Evolutionary conservation across 2,888 invertebrate genomes (phyloP), one percentile per base, ranked within the genome.

Genomic region (Lepidocyrtinus sp.): DNA sequence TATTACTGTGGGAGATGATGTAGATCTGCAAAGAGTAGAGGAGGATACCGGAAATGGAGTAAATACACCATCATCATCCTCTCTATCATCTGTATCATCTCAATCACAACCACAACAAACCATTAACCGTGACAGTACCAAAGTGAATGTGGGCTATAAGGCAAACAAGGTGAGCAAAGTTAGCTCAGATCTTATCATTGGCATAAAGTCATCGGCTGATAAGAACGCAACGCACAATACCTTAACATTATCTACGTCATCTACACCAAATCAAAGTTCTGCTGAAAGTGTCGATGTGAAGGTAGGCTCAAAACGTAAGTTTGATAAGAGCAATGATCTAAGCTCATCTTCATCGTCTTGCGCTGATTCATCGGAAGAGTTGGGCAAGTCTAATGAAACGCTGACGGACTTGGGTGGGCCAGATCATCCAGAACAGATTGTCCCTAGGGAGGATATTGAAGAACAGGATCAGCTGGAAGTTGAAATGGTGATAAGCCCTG

Each of bases 321-420:
- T 80, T 65, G 80, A 80, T 27, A 80, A 80, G 26, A 46, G 25
- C 9, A 75, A 80, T 71, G 80, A 80, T 50, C 75, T 67, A 64
- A 80, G 71, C 62, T 36, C 36, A 79, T 72, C n/a, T 71, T 69
- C 55, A 55, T 12, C 55, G 3, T 17, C 12, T 55, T 69, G 61
- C 1, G 55, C 63, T 70, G 81, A 83, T 21, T 83, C 83, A 83
- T 83, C 79, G 5, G 79, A 83, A 26, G 83, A 83, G 27, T 55
- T 75, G 67, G 83, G 78, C 22, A 81, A 81, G 59, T 81, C 81
- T 0, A 83, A 74, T 70, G 81, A 81, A 79, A 83, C 83, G 64
- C 68, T 83, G 36, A 83, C 81, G 26, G 82, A 82, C 74, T 74
- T 78, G 70, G 59, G 5, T n/a, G n/a, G n/a, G n/a, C 71, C 75